Evolutionary conservation across 2,888 invertebrate genomes (phyloP), one percentile per base, ranked within the genome.

Genomic region (Ennomos fuscantarius): DNA sequence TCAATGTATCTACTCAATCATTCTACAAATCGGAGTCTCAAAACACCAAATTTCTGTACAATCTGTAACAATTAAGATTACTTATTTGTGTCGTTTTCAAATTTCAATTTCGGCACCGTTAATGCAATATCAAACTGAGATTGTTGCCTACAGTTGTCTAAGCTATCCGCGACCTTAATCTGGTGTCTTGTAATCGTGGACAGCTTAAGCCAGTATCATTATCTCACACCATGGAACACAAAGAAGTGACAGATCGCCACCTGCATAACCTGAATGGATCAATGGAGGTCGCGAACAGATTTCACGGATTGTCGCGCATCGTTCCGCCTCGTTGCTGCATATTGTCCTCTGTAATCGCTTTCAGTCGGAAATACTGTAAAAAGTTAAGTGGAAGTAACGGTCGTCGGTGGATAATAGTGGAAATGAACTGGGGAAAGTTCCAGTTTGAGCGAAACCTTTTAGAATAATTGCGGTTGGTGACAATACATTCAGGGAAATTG

Each of bases 281-380:
- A 68, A 65, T 68, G 65, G 65, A 56, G 67, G 62, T 59, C 64
- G 69, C 64, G 53, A 59, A 49, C 70, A 65, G 70, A 77, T 81
- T 79, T 75, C 75, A 81, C 79, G 79, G 74, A 61, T 57, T 71
- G 75, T 60, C 79, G 75, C 74, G 60, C 68, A 54, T 63, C 69
- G 75, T 78, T 74, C 69, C 69, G 71, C 66, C 68, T 62, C 62
- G 71, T 63, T 70, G 70, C 71, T 67, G 60, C 66, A 70, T 65
- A 76, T 79, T 77, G 75, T 77, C 60, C 56, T 48, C 58, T 10
- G 55, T 58, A 52, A 62, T 55, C 56, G 60, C 58, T 58, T 62
- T 58, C 53, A 51, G 50, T 58, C 50, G 50, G 54, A 60, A 48
- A 46, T 49, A 54, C 58, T 59, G 58, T 59, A 59, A 59, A 59